Evolutionary conservation across 2,113 vertebrate genomes (phyloP).

Genomic region (Ancistrus triradiatus): DNA sequence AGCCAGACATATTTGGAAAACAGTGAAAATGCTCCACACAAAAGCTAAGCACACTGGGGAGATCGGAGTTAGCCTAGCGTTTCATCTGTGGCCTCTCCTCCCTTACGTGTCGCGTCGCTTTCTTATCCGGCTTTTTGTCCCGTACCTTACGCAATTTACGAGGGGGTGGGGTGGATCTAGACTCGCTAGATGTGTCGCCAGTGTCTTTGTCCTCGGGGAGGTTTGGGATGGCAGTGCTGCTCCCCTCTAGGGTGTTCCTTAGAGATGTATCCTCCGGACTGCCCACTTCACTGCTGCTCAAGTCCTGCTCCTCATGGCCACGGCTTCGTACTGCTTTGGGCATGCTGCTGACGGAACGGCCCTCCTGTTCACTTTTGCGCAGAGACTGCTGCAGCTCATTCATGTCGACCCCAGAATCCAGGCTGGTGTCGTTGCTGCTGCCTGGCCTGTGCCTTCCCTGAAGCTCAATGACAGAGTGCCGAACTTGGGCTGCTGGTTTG

Average conservation of each 20-base stretch:
- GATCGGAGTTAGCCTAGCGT: conserved; percentile 47
- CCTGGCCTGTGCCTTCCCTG: conserved; percentile 77
- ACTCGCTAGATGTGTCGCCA: conserved; percentile 69
- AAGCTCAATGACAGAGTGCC: conserved; percentile 92
- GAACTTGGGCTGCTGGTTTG: conserved; percentile 84
- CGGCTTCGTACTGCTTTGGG: conserved; percentile 58
- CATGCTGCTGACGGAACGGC: conserved; percentile 77
- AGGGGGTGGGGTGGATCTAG: conserved; percentile 67
- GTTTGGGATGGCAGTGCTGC: conserved; percentile 66
- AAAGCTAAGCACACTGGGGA: conserved; percentile 10
- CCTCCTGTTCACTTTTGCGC: conserved; percentile 78
- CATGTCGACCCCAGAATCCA: conserved; percentile 97
- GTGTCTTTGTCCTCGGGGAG: conserved; percentile 69
- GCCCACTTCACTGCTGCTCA: conserved; percentile 90
- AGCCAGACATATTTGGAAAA: conserved; percentile 31
- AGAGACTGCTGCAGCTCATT: conserved; percentile 80
- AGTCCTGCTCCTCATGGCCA: conserved; percentile 79
- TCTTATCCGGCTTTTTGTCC: conserved; percentile 69
- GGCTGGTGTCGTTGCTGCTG: conserved; percentile 91
- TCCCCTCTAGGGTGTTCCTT: conserved; percentile 77
- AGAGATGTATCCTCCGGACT: conserved; percentile 85
- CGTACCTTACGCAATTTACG: conserved; percentile 68
- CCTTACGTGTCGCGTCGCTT: conserved; percentile 60
- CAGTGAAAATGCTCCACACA: conserved; percentile 26
- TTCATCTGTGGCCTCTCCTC: conserved; percentile 64